Base-by-base conservation (phyloP, 2,113 vertebrate genomes). In the Lophius piscatorius region DNA sequence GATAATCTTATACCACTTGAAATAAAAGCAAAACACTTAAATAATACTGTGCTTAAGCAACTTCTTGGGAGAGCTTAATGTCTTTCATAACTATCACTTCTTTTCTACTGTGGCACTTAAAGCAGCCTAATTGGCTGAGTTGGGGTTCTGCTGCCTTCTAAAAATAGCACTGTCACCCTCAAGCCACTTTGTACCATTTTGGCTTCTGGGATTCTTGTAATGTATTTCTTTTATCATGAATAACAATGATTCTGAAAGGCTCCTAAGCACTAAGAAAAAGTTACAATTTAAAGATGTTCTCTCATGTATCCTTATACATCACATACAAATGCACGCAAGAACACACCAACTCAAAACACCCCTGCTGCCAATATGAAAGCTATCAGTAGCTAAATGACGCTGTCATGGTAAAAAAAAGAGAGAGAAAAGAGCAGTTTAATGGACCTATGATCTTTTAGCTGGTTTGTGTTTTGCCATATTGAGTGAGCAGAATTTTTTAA, bases 91-190 rank as follows among this genome's bases (percentile, higher is more conserved):
- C 38, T 16, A 40, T 77, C 23, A 14, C 24, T 63, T 70, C 77
- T 70, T 66, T 50, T 74, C 68, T 46, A 20, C 59, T 42, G 58
- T 61, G 48, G 35, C 36, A 78, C 58, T 78, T 77, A 60, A 61
- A 56, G 39, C 47, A 47, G 41, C 35, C 34, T n/a, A 65, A 47
- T 63, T 56, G 55, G 51, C 54, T 46, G 50, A 60, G 77, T 51
- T 46, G 41, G 42, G 38, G 63, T 46, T 66, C 68, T 58, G 63
- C 69, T 49, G 35, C 57, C 55, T 63, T 76, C 83, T 83, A 82
- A 88, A 91, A 91, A 91, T 90, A 91, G 81, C 58, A 26, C 6
- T 3, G 80, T 80, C 85, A 82, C 80, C 68, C 63, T 87, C 48
- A 70, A 79, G 76, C 56, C 69, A 63, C 68, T 66, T 29, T 50